These are phyloP conservation scores for Himantopus leucocephalus DNA, from an alignment of 2,113 vertebrate genomes.

Conservation along the genomic window DNA sequence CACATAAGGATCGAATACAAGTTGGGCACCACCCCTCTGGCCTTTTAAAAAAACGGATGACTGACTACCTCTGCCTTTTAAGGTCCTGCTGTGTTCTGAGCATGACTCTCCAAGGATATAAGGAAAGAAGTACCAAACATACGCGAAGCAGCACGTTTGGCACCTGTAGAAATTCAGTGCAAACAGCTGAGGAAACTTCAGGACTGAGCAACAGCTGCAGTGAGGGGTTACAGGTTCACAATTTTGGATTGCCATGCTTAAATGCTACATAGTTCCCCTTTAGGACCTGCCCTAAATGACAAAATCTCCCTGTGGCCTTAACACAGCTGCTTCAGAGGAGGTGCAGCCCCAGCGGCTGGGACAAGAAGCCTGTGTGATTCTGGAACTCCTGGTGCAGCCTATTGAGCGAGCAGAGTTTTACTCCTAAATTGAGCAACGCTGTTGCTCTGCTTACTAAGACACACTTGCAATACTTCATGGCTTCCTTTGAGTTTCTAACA, in stretches of 20 bases:
- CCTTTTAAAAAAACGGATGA: not conserved
- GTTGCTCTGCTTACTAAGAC: not conserved
- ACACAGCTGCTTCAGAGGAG: conserved; percentile 15
- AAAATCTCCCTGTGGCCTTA: conserved; percentile 3
- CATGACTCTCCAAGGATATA: not conserved
- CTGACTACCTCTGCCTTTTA: not conserved
- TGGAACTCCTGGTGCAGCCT: not conserved
- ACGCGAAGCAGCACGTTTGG: not conserved
- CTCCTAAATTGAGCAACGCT: conserved; percentile 29
- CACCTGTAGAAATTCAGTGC: conserved; percentile 52
- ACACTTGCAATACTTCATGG: not conserved
- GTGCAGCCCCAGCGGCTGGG: not conserved
- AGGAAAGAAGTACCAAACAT: conserved; percentile 1
- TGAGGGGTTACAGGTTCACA: conserved; percentile 36
- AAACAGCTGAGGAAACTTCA: conserved; percentile 43
- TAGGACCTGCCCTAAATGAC: conserved; percentile 33
- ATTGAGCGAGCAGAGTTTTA: not conserved
- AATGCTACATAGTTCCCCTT: not conserved
- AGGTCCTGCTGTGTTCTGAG: not conserved
- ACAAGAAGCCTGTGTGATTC: not conserved
- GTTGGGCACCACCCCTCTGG: not conserved
- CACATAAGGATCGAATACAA: not conserved
- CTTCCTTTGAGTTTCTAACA: conserved; percentile 1
- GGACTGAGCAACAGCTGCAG: conserved; percentile 42
- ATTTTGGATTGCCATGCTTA: not conserved